Base-by-base conservation (phyloP, 2,888 invertebrate genomes). In the Eupeodes latifasciatus region DNA sequence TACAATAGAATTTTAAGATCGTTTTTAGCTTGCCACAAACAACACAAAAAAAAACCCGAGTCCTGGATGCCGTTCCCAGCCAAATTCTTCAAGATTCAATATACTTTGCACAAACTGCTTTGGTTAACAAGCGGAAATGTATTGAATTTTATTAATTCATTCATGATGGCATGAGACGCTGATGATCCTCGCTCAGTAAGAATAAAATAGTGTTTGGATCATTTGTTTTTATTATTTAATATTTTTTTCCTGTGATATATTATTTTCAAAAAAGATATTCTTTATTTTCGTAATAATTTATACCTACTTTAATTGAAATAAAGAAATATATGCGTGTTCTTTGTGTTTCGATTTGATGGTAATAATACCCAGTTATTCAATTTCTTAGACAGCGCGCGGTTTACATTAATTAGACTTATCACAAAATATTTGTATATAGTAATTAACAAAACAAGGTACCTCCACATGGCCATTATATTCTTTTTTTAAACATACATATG, bases 81-180 rank as follows among this genome's bases (percentile, higher is more conserved):
- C 76, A 77, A 84, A 75, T 69, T 40, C 55, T 69, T 40, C 49
- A 34, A 61, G 44, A 40, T 66, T 59, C 81, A 81, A 85, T 81
- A 85, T 75, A 83, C 77, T 88, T 85, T 78, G 88, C 77, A 62
- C 27, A 44, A 59, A 76, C 75, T 27, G 64, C 53, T 84, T 51
- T 40, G 71, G 78, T 78, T 82, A 75, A 76, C 76, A 80, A 84
- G 57, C 87, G 87, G 87, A 87, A 87, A 84, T 61, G 86, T 83
- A 83, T 87, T 83, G 83, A 87, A 83, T 83, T 55, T 40, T 82
- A 12, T 49, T 40, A 51, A 64, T 55, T 79, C 78, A 79, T 78
- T 78, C 74, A 75, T 66, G 53, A 16, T 55, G 40, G 55, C 19
- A 57, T 71, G 47, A 71, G 53, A 64, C 44, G 75, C 36, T 79